Evolutionary conservation across 2,888 invertebrate genomes (phyloP).

Genomic region (Drosophila pseudotakahashii): DNA sequence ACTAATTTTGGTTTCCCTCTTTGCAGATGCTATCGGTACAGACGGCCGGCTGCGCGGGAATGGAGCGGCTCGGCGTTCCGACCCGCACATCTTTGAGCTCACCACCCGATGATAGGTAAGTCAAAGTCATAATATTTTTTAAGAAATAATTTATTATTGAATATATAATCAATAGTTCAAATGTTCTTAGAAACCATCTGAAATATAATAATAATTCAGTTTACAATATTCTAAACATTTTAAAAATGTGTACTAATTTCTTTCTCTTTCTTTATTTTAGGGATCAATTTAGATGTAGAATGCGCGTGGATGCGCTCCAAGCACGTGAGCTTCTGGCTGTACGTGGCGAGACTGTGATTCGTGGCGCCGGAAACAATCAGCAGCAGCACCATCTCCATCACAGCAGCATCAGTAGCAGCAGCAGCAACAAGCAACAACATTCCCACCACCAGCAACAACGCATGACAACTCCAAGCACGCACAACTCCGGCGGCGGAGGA

Average conservation of each 20-base stretch:
- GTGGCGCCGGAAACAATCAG: slow-evolving; percentile 65
- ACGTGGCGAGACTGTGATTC: slow-evolving; percentile 81
- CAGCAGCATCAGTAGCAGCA: slow-evolving; percentile 53
- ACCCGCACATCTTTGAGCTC: slow-evolving; percentile 85
- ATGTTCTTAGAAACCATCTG: too few relatives aligned
- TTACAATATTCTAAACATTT: too few relatives aligned
- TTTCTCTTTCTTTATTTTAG: slow-evolving; percentile 47
- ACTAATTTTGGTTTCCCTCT: background rate
- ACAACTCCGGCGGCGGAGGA: slow-evolving; percentile 55
- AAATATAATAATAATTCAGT: too few relatives aligned
- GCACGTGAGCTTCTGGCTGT: slow-evolving; percentile 83
- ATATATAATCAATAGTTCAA: too few relatives aligned
- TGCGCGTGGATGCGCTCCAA: slow-evolving; percentile 84
- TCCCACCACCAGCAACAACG: slow-evolving; percentile 69
- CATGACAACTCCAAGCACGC: slow-evolving; percentile 53
- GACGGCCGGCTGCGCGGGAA: slow-evolving; percentile 90
- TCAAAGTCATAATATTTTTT: background rate
- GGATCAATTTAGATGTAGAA: slow-evolving; percentile 84
- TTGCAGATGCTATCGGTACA: slow-evolving; percentile 90
- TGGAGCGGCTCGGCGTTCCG: slow-evolving; percentile 88
- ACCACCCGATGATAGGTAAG: slow-evolving; percentile 84
- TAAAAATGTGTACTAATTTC: too few relatives aligned
- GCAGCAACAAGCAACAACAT: slow-evolving; percentile 75
- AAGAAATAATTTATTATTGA: background rate
- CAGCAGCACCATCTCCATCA: slow-evolving; percentile 49